Base-by-base conservation (phyloP, 2,888 invertebrate species). In the Drosophila pseudotalamancana region DNA sequence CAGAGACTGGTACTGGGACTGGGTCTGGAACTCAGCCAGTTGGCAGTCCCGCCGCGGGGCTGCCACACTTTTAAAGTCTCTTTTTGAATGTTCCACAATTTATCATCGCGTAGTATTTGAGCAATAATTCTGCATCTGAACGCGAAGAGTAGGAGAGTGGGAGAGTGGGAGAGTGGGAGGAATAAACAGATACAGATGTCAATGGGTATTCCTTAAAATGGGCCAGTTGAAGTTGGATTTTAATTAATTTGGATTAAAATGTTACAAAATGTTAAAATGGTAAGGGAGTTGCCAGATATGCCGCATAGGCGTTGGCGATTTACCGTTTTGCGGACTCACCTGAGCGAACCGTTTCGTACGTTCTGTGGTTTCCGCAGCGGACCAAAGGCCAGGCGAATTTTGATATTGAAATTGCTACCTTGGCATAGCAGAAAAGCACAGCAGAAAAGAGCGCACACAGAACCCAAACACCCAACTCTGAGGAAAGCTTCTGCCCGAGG, bases 351-450 rank as follows among this genome's bases (percentile, higher is more conserved):
- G 61, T 34, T 56, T 65, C 46, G 40, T 21, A 51, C 45, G 57
- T 37, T 54, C 31, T 64, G 56, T 63, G 65, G 65, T 60, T 69
- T 72, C 54, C 48, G 37, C 54, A 60, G 65, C 64, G 59, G 81
- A n/a, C n/a, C n/a, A n/a, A n/a, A n/a, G 82, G 81, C 87, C 81
- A 84, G 72, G 75, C 69, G 81, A 71, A 69, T 87, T 82, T 81
- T 84, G 85, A 82, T 82, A 82, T 82, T 87, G 82, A 82, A 87
- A 82, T 82, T 82, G 87, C 82, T 82, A 84, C 82, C 78, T 84
- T n/a, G 78, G 85, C 73, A 34, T 31, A 40, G 57, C 55, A 40
- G 37, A n/a, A n/a, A n/a, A 46, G 37, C 54, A 43, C 27, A 11
- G 16, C 12, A 40, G 2, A 23, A 23, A 27, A 21, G 16, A 60